Evolutionary conservation across 2,797 vertebrate genomes (phyloP).

Genomic region (Falco columbarius): DNA sequence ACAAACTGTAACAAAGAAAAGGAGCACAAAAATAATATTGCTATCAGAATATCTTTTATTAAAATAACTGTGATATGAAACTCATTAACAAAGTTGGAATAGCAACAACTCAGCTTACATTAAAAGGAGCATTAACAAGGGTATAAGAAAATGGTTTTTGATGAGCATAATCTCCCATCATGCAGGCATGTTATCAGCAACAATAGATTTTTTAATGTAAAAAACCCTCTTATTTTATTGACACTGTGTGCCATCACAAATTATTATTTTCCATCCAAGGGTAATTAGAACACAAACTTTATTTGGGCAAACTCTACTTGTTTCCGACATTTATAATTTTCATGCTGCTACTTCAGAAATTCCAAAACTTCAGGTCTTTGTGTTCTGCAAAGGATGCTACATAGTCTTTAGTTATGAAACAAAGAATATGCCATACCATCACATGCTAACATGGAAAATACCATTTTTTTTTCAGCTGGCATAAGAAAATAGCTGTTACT

Average conservation of each 20-base stretch:
- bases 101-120: neutral
- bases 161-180: neutral
- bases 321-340: neutral
- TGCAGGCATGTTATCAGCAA: neutral
- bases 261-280: neutral
- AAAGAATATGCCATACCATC: neutral
- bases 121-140: neutral
- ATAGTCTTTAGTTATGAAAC: neutral
- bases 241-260: neutral
- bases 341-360: neutral
- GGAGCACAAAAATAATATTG: neutral
- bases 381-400: neutral
- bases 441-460: neutral
- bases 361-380: neutral
- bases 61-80: neutral
- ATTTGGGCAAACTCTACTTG: neutral
- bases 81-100: neutral
- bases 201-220: neutral
- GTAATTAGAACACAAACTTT: neutral
- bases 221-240: neutral
- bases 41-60: neutral
- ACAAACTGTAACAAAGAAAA: slow-evolving; percentile 86
- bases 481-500: neutral
- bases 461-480: neutral
- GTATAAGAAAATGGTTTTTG: neutral